Evolutionary conservation across 2,113 vertebrate species (phyloP).

Genomic region (Ia io): DNA sequence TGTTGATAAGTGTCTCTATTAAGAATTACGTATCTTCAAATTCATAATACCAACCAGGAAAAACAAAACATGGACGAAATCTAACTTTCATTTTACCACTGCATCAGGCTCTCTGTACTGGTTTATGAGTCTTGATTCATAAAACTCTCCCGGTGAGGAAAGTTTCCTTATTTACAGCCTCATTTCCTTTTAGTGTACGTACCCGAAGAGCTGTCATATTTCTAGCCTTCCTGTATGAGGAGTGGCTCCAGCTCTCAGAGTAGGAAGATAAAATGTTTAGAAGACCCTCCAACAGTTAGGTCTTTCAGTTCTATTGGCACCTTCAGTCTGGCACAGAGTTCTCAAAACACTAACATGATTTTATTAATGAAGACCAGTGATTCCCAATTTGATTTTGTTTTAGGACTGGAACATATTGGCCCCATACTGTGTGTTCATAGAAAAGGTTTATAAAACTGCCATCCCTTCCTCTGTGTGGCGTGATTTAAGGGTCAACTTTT

Average conservation of each 20-base stretch:
- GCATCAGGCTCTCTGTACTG: neutral
- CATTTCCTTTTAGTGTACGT: neutral
- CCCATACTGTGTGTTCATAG: neutral
- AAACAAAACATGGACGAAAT: neutral
- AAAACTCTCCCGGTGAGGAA: neutral
- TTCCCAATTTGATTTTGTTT: slow-evolving; percentile 3
- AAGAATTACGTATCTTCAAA: neutral
- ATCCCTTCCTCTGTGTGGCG: neutral
- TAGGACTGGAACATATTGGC: neutral
- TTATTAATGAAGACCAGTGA: slow-evolving; percentile 37
- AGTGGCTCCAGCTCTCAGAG: neutral
- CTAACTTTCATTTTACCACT: neutral
- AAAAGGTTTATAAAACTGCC: slow-evolving; percentile 33
- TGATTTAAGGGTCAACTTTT: slow-evolving; percentile 32
- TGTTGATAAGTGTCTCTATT: neutral
- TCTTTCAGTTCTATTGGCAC: neutral
- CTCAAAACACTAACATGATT: neutral
- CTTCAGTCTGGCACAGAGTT: neutral
- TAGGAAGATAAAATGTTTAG: neutral
- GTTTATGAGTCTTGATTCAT: neutral
- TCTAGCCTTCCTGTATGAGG: neutral
- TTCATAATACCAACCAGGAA: neutral
- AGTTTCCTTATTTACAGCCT: neutral
- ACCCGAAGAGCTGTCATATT: neutral
- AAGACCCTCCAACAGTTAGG: neutral